Evolutionary conservation across 2,888 invertebrate species (phyloP).

Genomic region (Caenorhabditis sp.): DNA sequence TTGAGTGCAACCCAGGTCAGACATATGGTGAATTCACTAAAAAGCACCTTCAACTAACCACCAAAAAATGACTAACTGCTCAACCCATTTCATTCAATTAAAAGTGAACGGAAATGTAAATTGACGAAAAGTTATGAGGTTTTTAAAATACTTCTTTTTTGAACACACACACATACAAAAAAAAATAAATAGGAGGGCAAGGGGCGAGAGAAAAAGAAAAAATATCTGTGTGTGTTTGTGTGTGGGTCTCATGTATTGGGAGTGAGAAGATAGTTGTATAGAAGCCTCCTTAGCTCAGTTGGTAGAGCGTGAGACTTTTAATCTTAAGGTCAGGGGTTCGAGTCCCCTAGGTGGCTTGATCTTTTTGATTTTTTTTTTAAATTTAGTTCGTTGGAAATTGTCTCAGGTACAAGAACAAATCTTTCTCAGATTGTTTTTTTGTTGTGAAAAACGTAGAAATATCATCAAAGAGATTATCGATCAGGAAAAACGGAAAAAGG

Average conservation of each 20-base stretch:
- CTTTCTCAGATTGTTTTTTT: no score
- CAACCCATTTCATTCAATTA: not conserved
- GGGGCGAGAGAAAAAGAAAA: not conserved
- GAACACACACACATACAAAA: not conserved
- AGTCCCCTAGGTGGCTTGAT: constrained; percentile 55
- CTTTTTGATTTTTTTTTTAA: not conserved
- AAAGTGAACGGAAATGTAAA: not conserved
- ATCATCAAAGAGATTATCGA: no score
- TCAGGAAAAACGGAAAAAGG: no score
- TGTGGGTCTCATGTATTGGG: not conserved
- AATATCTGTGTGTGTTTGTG: not conserved
- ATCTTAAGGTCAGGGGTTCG: constrained; percentile 60
- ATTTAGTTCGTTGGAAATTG: no score
- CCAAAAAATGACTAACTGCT: not conserved
- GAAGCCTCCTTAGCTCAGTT: constrained; percentile 56
- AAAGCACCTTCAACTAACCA: not conserved
- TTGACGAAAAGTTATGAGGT: not conserved
- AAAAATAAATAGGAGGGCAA: not conserved
- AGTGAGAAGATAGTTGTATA: not conserved
- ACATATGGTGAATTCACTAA: not conserved
- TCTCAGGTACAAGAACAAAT: no score
- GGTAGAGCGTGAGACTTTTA: constrained; percentile 66
- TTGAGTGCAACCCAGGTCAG: not conserved
- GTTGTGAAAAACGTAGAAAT: no score
- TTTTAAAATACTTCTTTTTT: not conserved